Percentiles rank a stretch among this genome's conserved stretches.
phyloP scores from a whole-genome alignment of 2,113 vertebrate genomes.

The Chaetura pelagica region DNA sequence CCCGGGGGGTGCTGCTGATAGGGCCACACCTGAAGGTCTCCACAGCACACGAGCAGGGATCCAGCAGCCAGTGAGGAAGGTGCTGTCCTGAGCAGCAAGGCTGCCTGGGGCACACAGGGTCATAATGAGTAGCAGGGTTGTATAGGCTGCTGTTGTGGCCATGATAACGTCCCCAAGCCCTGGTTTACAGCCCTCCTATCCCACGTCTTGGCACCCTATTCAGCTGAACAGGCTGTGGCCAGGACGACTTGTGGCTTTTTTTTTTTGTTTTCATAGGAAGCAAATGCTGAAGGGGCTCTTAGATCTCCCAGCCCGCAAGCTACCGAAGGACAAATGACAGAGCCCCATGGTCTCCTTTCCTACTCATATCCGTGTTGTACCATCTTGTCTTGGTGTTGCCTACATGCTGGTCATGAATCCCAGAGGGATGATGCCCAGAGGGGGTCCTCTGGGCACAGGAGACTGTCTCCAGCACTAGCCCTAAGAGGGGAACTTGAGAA shows the following conservation, averaged over 20 bases:
- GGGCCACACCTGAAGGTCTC: neutral
- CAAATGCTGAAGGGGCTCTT: neutral
- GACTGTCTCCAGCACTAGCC: neutral
- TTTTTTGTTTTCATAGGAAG: neutral
- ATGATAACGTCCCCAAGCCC: accelerated
- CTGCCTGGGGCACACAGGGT: neutral
- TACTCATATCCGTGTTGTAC: neutral
- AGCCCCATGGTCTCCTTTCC: neutral
- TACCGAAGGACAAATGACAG: neutral
- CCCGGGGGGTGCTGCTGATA: neutral
- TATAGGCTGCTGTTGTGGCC: neutral
- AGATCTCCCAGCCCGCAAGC: neutral
- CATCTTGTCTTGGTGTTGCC: neutral
- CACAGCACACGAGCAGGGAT: neutral
- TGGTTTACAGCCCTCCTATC: neutral
- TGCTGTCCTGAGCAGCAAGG: neutral
- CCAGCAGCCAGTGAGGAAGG: neutral
- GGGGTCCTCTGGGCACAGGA: neutral
- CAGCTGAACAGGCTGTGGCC: neutral
- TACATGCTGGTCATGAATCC: neutral
- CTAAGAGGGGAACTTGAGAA: neutral
- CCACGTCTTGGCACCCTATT: neutral
- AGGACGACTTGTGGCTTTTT: neutral
- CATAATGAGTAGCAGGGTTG: neutral
- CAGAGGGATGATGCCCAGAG: neutral